Evolutionary conservation across 2,888 invertebrate species (phyloP).

Genomic region (Blera fallax): DNA sequence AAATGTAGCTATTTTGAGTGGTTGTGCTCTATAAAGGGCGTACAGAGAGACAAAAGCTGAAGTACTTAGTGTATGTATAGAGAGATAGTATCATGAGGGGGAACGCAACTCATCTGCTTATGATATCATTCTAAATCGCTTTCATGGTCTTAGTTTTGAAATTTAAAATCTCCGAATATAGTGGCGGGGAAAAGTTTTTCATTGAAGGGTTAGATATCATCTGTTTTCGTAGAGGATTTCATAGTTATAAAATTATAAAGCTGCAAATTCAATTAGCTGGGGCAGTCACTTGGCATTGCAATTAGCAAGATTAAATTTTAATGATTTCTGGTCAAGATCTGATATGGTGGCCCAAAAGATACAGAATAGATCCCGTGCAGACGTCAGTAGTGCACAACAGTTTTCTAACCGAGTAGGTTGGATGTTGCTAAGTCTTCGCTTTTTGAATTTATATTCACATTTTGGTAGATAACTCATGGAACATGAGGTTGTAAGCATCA

Average conservation of each 20-base stretch:
- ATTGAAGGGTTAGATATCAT: background rate
- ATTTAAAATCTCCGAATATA: background rate
- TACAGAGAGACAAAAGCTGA: background rate
- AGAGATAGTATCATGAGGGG: background rate
- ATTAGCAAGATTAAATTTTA: background rate
- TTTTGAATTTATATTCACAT: no score
- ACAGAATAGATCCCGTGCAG: no score
- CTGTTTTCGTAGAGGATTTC: background rate
- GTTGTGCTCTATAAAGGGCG: conserved; percentile 7
- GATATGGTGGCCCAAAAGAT: background rate
- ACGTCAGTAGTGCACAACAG: background rate
- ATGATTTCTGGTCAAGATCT: background rate
- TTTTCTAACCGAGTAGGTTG: background rate
- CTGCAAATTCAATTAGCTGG: no score
- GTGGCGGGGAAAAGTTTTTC: background rate
- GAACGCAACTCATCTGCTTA: conserved; percentile 41
- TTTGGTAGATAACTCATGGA: no score
- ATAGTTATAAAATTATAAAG: background rate
- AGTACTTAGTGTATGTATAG: background rate
- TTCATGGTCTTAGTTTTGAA: background rate
- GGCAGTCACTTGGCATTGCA: background rate
- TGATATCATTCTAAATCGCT: conserved; percentile 38
- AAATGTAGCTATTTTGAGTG: conserved; percentile 34
- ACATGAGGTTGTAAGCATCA: no score
- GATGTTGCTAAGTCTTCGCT: no score